phyloP scores from a whole-genome alignment of 2,113 vertebrate species.

The Ciconia stormi region DNA sequence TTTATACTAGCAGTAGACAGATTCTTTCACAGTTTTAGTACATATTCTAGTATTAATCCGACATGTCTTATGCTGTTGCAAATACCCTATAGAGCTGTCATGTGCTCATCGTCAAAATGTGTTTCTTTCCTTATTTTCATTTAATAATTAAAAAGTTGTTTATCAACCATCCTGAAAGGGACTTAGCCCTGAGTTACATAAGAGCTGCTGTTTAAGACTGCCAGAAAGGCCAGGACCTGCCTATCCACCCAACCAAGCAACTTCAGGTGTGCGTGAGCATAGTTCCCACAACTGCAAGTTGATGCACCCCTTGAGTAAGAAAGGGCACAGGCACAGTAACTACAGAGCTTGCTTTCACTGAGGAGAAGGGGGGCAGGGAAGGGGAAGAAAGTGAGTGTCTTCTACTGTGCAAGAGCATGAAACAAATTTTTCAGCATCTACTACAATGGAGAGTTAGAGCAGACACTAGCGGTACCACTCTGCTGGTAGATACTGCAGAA shows the following conservation, averaged over 20 bases:
- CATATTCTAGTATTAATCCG: neutral
- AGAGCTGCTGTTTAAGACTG: neutral
- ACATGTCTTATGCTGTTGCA: neutral
- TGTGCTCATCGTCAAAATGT: neutral
- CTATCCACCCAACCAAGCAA: neutral
- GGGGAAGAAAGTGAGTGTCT: neutral
- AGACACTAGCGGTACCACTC: neutral
- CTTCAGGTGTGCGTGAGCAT: neutral
- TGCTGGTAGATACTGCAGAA: neutral
- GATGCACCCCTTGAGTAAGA: neutral
- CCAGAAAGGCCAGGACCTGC: neutral
- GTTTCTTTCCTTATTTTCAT: too few species aligned
- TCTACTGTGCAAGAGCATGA: rapidly evolving
- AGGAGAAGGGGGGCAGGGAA: neutral
- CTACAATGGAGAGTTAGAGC: neutral
- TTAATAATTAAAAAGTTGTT: neutral
- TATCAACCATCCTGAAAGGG: neutral
- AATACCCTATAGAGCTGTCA: neutral
- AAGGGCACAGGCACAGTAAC: neutral
- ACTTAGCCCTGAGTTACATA: rapidly evolving
- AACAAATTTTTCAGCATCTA: neutral
- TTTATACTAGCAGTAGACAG: neutral
- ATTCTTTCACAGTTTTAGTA: neutral
- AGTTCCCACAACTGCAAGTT: neutral
- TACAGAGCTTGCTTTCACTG: neutral